Conservation (phyloP, 1,140 invertebrate genomes). For the Tetranychus cinnabarinus region DNA sequence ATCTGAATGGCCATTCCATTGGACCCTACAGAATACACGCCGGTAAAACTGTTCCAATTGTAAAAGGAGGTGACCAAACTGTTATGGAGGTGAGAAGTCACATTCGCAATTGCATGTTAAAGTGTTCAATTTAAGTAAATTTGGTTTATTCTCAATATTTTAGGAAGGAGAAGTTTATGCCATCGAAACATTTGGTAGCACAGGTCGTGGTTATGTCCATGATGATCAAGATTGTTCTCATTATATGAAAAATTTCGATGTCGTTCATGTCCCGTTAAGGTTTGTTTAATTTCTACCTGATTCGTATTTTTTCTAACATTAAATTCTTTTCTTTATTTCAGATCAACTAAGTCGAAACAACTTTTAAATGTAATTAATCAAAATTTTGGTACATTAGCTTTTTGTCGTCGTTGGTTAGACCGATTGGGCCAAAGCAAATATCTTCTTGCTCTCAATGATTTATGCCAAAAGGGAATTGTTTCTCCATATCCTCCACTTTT, state of each 20-base stretch:
- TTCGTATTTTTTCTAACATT: not conserved
- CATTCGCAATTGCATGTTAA: not conserved
- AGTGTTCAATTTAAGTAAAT: too few relatives aligned
- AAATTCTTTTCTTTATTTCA: conserved; percentile 19
- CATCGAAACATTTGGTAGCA: conserved; percentile 98
- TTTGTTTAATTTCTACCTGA: conserved; percentile 9
- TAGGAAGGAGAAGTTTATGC: conserved; percentile 93
- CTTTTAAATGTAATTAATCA: conserved; percentile 87
- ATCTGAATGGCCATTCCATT: conserved; percentile 95
- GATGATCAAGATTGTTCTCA: conserved; percentile 98
- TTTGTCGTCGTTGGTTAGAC: conserved; percentile 96
- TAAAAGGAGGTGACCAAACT: conserved; percentile 89
- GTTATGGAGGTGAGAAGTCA: conserved; percentile 52
- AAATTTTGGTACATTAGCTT: conserved; percentile 90
- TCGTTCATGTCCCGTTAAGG: conserved; percentile 60
- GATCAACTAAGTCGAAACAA: conserved; percentile 70
- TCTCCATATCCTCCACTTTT: conserved; percentile 94
- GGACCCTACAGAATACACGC: conserved; percentile 95
- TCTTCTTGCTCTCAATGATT: conserved; percentile 91
- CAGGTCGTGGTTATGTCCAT: conserved; percentile 82
- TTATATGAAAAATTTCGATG: conserved; percentile 98
- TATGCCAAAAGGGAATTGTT: conserved; percentile 83
- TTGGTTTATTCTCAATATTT: not conserved
- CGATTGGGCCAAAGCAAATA: conserved; percentile 88
- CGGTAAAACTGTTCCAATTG: conserved; percentile 97